Conservation (phyloP, 2,888 invertebrate species). For the Hylaea fasciaria region DNA sequence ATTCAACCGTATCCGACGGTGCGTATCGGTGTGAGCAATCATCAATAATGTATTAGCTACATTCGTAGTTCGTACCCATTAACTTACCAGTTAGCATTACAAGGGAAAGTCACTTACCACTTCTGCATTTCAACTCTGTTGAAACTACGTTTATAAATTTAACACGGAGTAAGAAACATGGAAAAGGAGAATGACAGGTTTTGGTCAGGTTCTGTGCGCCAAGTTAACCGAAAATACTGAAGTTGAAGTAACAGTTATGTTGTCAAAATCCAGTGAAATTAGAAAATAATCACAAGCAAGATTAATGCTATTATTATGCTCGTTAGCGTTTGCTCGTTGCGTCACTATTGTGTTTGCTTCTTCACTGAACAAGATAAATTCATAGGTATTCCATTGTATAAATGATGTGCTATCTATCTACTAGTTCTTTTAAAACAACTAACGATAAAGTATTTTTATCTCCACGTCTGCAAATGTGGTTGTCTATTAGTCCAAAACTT, state of each 20-base stretch:
- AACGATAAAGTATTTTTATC: too few relatives aligned
- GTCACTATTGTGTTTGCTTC: too few relatives aligned
- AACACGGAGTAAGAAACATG: constrained; percentile 2
- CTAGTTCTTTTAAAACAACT: too few relatives aligned
- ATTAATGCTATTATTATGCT: too few relatives aligned
- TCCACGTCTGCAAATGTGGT: too few relatives aligned
- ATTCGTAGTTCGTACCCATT: constrained; percentile 35
- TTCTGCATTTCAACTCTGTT: constrained; percentile 27
- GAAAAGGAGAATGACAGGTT: background rate
- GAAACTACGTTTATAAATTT: constrained; percentile 3
- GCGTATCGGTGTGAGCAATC: constrained; percentile 50
- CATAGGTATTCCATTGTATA: too few relatives aligned
- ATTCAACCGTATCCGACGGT: constrained; percentile 43
- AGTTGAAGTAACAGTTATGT: too few relatives aligned
- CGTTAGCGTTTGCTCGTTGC: too few relatives aligned
- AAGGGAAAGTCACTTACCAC: constrained; percentile 37
- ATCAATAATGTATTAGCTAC: constrained; percentile 55
- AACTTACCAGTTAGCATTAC: constrained; percentile 30
- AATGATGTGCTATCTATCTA: too few relatives aligned
- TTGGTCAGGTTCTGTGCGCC: background rate
- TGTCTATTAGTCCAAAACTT: background rate
- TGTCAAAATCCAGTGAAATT: too few relatives aligned
- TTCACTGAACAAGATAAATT: too few relatives aligned
- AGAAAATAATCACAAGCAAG: too few relatives aligned
- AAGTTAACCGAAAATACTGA: background rate